Percentiles rank a stretch among this genome's conserved stretches.
phyloP scores from a whole-genome alignment of 2,797 vertebrate species.

The Graptemys geographica region DNA sequence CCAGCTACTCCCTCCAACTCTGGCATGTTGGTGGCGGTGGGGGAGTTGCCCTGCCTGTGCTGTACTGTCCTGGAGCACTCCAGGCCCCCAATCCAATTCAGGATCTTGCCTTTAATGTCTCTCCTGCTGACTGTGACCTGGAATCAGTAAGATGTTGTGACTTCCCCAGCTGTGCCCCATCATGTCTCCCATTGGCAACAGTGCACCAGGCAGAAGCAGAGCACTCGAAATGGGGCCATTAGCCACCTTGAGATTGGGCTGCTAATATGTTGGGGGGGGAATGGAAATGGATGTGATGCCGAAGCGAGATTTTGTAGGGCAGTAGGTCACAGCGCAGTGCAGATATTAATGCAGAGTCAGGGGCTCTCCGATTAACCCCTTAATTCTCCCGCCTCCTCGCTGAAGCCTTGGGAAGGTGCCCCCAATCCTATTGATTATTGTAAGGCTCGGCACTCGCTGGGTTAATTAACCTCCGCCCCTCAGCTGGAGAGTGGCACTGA shows the following conservation, averaged over 20 bases:
- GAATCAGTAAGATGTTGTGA: conserved; percentile 5
- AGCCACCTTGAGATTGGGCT: not conserved
- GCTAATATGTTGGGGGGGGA: fast-evolving
- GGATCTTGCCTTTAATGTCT: not conserved
- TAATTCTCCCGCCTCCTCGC: not conserved
- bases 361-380: not conserved
- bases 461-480: fast-evolving
- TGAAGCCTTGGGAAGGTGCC: not conserved
- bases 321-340: conserved; percentile 40
- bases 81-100: not conserved
- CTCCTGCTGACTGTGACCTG: conserved; percentile 54
- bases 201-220: conserved; percentile 54
- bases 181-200: conserved; percentile 23
- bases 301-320: conserved; percentile 7
- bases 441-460: not conserved
- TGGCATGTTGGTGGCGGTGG: too few species aligned
- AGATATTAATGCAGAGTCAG: fast-evolving
- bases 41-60: not conserved
- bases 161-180: not conserved
- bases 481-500: fast-evolving
- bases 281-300: not conserved
- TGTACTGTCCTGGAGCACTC: not conserved
- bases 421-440: not conserved
- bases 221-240: conserved; percentile 48
- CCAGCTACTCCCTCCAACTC: too few species aligned